Percentiles rank a stretch among this genome's conserved stretches.
These are phyloP conservation scores for Hippolais icterina DNA, from an alignment of 2,113 vertebrate species.

Conservation along the genomic window DNA sequence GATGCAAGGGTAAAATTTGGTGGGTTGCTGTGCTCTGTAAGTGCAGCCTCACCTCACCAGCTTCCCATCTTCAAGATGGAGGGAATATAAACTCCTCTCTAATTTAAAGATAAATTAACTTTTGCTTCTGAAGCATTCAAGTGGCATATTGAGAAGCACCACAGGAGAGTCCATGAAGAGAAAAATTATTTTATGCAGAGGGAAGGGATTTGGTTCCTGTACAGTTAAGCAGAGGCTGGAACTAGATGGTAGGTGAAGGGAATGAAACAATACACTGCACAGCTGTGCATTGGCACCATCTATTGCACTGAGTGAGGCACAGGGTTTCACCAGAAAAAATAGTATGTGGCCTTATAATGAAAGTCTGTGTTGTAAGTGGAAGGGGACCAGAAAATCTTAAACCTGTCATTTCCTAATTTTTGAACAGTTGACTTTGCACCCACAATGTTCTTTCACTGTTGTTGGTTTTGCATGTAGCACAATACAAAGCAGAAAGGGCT, in stretches of 20 bases:
- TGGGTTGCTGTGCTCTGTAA: not conserved
- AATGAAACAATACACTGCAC: not conserved
- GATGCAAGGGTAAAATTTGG: not conserved
- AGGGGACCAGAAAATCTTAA: not conserved
- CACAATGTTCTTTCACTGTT: not conserved
- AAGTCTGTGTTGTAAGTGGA: not conserved
- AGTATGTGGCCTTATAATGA: not conserved
- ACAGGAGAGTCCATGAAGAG: not conserved
- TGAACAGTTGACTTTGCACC: not conserved
- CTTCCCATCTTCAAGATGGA: not conserved
- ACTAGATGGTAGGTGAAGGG: not conserved
- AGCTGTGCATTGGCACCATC: conserved; percentile 18
- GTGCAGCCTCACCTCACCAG: not conserved
- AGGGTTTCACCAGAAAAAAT: not conserved
- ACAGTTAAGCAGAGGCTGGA: not conserved
- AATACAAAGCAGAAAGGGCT: not conserved
- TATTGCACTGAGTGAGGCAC: not conserved
- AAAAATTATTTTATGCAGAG: conserved; percentile 17
- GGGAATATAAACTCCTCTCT: not conserved
- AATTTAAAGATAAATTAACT: conserved; percentile 57
- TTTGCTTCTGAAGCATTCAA: conserved; percentile 37
- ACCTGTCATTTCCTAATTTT: not conserved
- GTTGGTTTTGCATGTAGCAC: not conserved
- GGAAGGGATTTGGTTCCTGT: not conserved
- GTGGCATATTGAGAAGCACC: conserved; percentile 33